A percentile compares a stretch with the other conserved stretches of the same genome.
These are phyloP conservation scores for Camponotus floridanus DNA, from an alignment of 1,140 invertebrate species.

Conservation along the genomic window DNA sequence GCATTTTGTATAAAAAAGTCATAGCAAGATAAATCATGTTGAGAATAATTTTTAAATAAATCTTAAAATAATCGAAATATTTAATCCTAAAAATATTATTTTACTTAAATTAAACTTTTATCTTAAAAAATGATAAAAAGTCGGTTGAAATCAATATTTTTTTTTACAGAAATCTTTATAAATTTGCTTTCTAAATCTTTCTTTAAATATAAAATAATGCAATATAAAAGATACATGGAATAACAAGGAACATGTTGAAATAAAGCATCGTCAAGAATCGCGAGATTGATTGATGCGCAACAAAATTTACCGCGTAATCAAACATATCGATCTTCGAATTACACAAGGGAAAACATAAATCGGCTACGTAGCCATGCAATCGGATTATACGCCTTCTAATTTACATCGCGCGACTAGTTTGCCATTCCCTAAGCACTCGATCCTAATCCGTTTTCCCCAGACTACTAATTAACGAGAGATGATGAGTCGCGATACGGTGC, in stretches of 20 bases:
- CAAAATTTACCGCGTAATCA: neutral
- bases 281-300: neutral
- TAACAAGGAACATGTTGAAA: neutral
- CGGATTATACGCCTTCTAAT: constrained; percentile 50
- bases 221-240: neutral
- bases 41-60: neutral
- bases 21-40: neutral
- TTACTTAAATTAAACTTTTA: too few relatives aligned
- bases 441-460: constrained; percentile 39
- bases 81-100: too few relatives aligned
- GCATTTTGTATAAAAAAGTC: neutral
- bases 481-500: constrained; percentile 18
- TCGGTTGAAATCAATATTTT: too few relatives aligned
- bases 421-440: constrained; percentile 40
- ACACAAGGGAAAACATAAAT: constrained; percentile 17
- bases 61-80: too few relatives aligned
- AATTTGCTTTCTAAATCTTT: neutral
- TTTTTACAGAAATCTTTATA: too few relatives aligned
- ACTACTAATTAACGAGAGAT: constrained; percentile 51
- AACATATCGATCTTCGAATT: constrained; percentile 22
- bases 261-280: neutral
- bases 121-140: too few relatives aligned
- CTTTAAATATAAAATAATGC: neutral
- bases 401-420: constrained; percentile 36
- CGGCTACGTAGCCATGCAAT: neutral